Percentiles rank a stretch among this genome's conserved stretches.
phyloP scores from a whole-genome alignment of 2,797 vertebrate genomes.

The Cyclura pinguis region DNA sequence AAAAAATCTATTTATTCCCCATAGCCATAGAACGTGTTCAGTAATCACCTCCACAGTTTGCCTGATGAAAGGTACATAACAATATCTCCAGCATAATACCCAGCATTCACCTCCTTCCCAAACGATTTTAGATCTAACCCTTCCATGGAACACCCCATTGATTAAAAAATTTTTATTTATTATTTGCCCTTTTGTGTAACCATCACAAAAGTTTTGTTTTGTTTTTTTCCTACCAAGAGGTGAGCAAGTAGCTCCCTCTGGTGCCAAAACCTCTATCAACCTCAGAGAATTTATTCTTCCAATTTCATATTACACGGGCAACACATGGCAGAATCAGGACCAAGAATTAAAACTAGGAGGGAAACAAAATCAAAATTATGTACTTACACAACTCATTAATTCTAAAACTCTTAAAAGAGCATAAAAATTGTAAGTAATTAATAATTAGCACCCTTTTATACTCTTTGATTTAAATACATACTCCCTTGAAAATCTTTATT shows the following conservation, averaged over 20 bases:
- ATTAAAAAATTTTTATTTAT: conserved; percentile 48
- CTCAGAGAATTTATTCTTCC: not conserved
- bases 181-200: not conserved
- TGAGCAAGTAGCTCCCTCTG: conserved; percentile 82
- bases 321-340: not conserved
- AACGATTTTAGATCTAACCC: conserved; percentile 29
- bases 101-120: conserved; percentile 42
- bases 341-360: not conserved
- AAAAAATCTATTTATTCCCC: not conserved
- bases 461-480: not conserved
- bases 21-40: not conserved
- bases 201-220: conserved; percentile 26
- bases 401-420: not conserved
- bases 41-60: not conserved
- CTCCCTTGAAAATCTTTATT: not conserved
- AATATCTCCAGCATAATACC: not conserved
- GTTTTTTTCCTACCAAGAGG: conserved; percentile 55
- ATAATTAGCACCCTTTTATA: not conserved
- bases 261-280: conserved; percentile 63
- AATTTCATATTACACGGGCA: not conserved
- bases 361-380: not conserved
- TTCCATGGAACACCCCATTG: conserved; percentile 41
- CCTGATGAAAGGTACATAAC: not conserved
- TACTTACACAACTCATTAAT: not conserved
- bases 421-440: not conserved